Percentiles rank a stretch among this genome's conserved stretches.
Evolutionary conservation across 2,888 invertebrate genomes (phyloP).

Genomic region (Phyllotreta striolata): DNA sequence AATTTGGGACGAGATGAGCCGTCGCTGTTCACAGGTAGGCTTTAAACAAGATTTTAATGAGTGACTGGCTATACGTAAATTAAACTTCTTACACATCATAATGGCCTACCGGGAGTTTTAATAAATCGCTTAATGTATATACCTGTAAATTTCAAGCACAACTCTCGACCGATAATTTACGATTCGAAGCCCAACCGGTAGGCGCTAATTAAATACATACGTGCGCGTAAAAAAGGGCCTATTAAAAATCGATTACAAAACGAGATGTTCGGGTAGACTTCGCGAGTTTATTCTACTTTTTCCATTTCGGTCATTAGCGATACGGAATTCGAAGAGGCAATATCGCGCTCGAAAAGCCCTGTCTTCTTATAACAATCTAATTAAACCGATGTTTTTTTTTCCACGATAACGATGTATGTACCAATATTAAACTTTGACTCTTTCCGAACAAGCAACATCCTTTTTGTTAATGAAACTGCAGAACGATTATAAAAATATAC

Average conservation of each 20-base stretch:
- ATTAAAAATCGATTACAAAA: slow-evolving; percentile 21
- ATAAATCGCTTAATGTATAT: slow-evolving; percentile 19
- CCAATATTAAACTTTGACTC: slow-evolving; percentile 21
- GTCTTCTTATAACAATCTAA: not conserved
- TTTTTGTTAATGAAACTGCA: slow-evolving; percentile 23
- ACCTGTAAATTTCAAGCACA: slow-evolving; percentile 18
- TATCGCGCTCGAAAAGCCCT: not conserved
- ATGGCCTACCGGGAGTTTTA: slow-evolving; percentile 18
- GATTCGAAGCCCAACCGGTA: slow-evolving; percentile 12
- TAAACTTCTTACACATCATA: slow-evolving; percentile 20
- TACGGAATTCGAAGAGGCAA: no score
- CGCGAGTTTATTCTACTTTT: no score
- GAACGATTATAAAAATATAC: slow-evolving; percentile 15
- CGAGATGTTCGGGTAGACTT: slow-evolving; percentile 11
- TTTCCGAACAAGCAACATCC: slow-evolving; percentile 13
- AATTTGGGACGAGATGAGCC: not conserved
- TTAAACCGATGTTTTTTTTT: slow-evolving; percentile 10
- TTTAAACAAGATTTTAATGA: slow-evolving; percentile 12
- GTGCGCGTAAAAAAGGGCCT: slow-evolving; percentile 1
- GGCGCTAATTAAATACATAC: slow-evolving; percentile 8
- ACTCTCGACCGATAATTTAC: slow-evolving; percentile 15
- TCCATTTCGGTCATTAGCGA: no score
- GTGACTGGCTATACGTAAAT: slow-evolving; percentile 12
- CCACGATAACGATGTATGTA: slow-evolving; percentile 13
- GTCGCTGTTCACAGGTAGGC: slow-evolving; percentile 10